phyloP scores from a whole-genome alignment of 2,888 invertebrate species.

The Seira musarum region DNA sequence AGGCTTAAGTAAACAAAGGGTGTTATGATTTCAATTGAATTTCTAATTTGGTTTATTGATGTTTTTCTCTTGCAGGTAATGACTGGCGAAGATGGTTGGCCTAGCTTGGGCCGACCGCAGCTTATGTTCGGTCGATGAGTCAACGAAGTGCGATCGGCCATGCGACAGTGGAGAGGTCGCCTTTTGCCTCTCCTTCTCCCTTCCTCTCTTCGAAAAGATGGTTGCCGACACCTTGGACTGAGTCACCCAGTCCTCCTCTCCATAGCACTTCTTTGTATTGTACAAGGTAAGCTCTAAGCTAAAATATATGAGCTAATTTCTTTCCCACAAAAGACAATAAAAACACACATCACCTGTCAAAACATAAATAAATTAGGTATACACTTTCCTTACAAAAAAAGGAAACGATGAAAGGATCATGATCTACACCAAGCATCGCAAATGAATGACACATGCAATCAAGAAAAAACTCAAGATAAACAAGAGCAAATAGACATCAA shows the following conservation, averaged over 20 bases:
- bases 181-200: constrained; percentile 69
- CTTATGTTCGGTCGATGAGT: constrained; percentile 67
- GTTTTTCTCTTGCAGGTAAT: constrained; percentile 66
- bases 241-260: constrained; percentile 64
- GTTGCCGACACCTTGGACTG: constrained; percentile 60
- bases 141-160: constrained; percentile 65
- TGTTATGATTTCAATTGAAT: too few species aligned
- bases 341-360: background rate
- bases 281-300: constrained; percentile 63
- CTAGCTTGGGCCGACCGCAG: constrained; percentile 63
- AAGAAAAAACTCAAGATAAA: background rate
- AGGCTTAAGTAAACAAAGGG: too few species aligned
- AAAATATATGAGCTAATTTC: background rate
- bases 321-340: background rate
- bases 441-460: background rate
- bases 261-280: constrained; percentile 67
- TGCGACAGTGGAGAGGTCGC: constrained; percentile 68
- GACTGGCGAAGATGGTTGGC: constrained; percentile 68
- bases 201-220: constrained; percentile 66
- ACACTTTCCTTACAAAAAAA: background rate
- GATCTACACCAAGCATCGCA: background rate
- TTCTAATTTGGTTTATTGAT: too few species aligned
- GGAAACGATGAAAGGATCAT: background rate
- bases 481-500: background rate
- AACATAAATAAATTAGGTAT: background rate